These are phyloP conservation scores for Myocastor coypus DNA, from an alignment of 2,113 vertebrate genomes.

Conservation along the genomic window DNA sequence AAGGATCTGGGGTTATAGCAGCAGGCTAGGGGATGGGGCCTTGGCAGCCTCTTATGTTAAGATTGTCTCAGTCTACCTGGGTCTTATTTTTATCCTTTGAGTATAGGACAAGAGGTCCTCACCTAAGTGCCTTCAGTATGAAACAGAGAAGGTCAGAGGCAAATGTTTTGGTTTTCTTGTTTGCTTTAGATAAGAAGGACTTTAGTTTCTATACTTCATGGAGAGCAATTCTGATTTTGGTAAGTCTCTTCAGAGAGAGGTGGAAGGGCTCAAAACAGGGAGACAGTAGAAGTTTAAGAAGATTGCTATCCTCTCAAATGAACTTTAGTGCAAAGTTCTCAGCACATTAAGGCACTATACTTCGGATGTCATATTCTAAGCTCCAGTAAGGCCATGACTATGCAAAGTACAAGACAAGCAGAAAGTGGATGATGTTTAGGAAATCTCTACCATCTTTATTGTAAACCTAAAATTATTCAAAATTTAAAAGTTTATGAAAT, in stretches of 20 bases:
- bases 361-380: neutral
- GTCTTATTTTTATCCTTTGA: neutral
- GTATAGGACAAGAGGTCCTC: neutral
- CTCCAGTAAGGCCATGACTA: no score
- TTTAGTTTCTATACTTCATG: neutral
- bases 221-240: neutral
- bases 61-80: no score
- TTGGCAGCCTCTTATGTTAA: neutral
- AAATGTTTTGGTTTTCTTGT: neutral
- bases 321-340: no score
- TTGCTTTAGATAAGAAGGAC: neutral
- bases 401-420: neutral
- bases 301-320: accelerated
- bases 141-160: neutral
- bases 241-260: neutral
- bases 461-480: neutral
- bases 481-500: neutral
- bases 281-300: neutral
- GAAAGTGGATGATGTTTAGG: neutral
- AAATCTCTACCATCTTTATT: neutral
- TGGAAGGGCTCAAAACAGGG: neutral
- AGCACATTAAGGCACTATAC: no score
- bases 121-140: neutral
- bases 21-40: no score
- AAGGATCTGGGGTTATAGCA: accelerated